Evolutionary conservation across 2,797 vertebrate species (phyloP).

Genomic region (Chloroceryle inda): DNA sequence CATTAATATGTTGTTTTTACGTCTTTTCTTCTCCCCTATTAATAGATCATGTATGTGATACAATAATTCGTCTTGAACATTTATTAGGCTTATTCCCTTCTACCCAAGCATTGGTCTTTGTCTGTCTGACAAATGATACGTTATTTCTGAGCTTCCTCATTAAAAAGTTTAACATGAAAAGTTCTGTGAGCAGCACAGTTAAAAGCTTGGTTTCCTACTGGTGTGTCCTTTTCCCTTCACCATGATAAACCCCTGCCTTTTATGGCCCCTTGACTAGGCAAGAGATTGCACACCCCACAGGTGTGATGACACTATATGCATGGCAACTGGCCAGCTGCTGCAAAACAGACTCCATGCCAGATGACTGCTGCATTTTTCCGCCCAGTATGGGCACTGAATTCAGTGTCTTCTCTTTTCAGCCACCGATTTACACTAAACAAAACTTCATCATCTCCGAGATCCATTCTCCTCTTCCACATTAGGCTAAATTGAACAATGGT

Average conservation of each 20-base stretch:
- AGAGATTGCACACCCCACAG: background rate
- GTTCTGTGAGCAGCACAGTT: background rate
- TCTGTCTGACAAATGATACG: conserved; percentile 18
- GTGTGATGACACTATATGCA: background rate
- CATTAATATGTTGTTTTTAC: conserved; percentile 4
- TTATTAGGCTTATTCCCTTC: conserved; percentile 26
- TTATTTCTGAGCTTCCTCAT: conserved; percentile 26
- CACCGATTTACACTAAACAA: background rate
- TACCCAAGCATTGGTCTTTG: conserved; percentile 3
- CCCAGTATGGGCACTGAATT: background rate
- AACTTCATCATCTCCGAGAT: background rate
- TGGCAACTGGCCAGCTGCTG: background rate
- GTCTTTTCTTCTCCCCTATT: conserved; percentile 45
- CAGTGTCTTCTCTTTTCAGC: background rate
- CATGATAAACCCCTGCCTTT: background rate
- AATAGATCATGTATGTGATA: conserved; percentile 19
- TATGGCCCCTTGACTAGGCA: background rate
- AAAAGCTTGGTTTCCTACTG: background rate
- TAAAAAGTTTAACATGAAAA: conserved; percentile 16
- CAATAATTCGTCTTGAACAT: background rate
- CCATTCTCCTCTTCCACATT: background rate
- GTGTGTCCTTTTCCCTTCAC: background rate
- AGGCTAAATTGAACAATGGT: background rate
- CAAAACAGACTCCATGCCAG: background rate
- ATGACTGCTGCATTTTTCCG: background rate